Evolutionary conservation across 2,113 vertebrate genomes (phyloP).

Genomic region (Leucopternis melanops): DNA sequence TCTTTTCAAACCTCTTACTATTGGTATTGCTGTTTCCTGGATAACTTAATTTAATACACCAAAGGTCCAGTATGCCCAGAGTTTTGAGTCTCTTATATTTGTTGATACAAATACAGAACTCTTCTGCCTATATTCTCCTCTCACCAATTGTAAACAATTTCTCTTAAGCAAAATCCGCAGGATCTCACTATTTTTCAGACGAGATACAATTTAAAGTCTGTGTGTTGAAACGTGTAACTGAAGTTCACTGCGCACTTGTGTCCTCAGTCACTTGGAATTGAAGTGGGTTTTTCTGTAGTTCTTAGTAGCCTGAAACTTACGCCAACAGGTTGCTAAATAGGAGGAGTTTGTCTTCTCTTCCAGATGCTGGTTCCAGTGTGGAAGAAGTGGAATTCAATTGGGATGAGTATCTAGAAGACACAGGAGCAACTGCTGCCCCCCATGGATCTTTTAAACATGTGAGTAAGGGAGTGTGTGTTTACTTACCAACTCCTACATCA

Average conservation of each 20-base stretch:
- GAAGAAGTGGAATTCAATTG: constrained; percentile 92
- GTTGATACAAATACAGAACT: neutral
- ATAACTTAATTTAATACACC: neutral
- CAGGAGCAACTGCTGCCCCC: constrained; percentile 83
- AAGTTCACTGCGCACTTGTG: neutral
- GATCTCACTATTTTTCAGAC: neutral
- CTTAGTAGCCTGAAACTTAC: neutral
- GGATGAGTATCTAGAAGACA: constrained; percentile 98
- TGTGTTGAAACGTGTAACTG: neutral
- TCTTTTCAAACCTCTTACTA: neutral
- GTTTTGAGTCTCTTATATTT: neutral
- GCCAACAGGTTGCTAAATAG: neutral
- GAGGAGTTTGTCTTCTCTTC: constrained; percentile 21
- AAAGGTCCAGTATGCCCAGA: neutral
- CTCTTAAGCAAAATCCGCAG: neutral
- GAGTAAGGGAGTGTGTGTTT: constrained; percentile 51
- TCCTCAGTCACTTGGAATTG: neutral
- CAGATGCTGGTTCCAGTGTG: constrained; percentile 87
- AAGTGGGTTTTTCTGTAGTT: neutral
- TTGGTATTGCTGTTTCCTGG: neutral
- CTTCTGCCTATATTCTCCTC: neutral
- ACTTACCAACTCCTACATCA: neutral
- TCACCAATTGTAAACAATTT: neutral
- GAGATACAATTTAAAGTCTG: neutral
- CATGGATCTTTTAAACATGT: constrained; percentile 96